These are phyloP conservation scores for Neolamprologus brichardi DNA, from an alignment of 2,113 vertebrate species.

Conservation along the genomic window DNA sequence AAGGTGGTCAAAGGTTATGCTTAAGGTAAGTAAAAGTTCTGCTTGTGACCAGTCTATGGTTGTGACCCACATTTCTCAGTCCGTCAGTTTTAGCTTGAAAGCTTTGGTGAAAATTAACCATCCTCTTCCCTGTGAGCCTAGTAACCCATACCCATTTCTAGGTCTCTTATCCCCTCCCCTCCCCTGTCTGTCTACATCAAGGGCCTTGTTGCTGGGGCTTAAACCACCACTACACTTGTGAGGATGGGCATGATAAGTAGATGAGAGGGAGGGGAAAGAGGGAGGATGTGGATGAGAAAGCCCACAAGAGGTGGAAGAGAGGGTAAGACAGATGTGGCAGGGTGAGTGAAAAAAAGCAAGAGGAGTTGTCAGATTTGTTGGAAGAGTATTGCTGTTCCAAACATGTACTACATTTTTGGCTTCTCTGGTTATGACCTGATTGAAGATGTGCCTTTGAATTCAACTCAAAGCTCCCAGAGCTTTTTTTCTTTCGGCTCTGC, in stretches of 20 bases:
- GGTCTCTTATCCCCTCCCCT: background rate
- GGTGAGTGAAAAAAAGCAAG: background rate
- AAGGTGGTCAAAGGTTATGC: background rate
- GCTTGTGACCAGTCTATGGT: background rate
- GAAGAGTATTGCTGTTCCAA: background rate
- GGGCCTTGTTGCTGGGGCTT: conserved; percentile 27
- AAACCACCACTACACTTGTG: background rate
- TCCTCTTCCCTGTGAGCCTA: background rate
- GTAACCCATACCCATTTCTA: conserved; percentile 25
- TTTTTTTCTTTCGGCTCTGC: background rate
- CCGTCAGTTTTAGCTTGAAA: background rate
- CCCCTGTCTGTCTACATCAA: conserved; percentile 5
- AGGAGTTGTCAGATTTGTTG: background rate
- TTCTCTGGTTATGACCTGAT: background rate
- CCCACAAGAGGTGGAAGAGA: background rate
- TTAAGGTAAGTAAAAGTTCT: background rate
- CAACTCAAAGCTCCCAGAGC: background rate
- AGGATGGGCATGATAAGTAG: background rate
- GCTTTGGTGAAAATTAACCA: background rate
- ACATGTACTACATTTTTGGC: background rate
- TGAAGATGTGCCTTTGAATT: conserved; percentile 17
- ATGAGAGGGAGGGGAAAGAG: background rate
- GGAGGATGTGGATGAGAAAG: background rate
- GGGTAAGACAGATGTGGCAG: background rate
- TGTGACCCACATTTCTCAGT: background rate